A percentile compares a stretch with the other conserved stretches of the same genome.
phyloP scores from a whole-genome alignment of 2,797 vertebrate genomes.

The Danio aesculapii region DNA sequence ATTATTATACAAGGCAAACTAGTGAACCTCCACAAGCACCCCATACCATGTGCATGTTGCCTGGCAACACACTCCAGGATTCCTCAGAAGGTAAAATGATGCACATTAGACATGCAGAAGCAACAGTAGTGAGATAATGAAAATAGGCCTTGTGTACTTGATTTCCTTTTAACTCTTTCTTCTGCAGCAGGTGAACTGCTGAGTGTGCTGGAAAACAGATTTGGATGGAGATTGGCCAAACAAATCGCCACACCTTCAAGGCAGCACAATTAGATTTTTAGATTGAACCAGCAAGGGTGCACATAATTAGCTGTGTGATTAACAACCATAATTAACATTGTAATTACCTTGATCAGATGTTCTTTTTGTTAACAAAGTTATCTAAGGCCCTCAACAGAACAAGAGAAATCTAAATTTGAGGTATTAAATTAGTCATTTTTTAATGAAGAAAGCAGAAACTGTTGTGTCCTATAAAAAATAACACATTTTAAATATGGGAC shows the following conservation, averaged over 20 bases:
- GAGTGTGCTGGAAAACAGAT: conserved; percentile 39
- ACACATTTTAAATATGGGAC: background rate
- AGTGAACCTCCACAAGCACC: conserved; percentile 59
- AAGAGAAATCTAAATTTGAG: conserved; percentile 58
- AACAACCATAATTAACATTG: conserved; percentile 72
- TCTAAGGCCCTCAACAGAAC: conserved; percentile 51
- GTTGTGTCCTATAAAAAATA: background rate
- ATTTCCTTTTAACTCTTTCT: conserved; percentile 69
- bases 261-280: conserved; percentile 59
- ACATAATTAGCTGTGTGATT: conserved; percentile 74
- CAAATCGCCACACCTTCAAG: conserved; percentile 58
- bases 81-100: conserved; percentile 72
- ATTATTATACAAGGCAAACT: conserved; percentile 63
- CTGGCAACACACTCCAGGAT: conserved; percentile 78
- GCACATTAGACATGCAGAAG: conserved; percentile 69
- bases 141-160: conserved; percentile 70
- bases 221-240: conserved; percentile 46
- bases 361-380: conserved; percentile 61
- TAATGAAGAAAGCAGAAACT: conserved; percentile 12
- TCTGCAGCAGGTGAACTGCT: conserved; percentile 61
- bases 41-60: conserved; percentile 76
- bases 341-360: conserved; percentile 75
- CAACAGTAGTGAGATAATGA: conserved; percentile 72
- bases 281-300: conserved; percentile 60
- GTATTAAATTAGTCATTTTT: conserved; percentile 58